Percentiles rank a stretch among this genome's conserved stretches.
Evolutionary conservation across 2,888 invertebrate genomes (phyloP).

Genomic region (Erannis defoliaria): DNA sequence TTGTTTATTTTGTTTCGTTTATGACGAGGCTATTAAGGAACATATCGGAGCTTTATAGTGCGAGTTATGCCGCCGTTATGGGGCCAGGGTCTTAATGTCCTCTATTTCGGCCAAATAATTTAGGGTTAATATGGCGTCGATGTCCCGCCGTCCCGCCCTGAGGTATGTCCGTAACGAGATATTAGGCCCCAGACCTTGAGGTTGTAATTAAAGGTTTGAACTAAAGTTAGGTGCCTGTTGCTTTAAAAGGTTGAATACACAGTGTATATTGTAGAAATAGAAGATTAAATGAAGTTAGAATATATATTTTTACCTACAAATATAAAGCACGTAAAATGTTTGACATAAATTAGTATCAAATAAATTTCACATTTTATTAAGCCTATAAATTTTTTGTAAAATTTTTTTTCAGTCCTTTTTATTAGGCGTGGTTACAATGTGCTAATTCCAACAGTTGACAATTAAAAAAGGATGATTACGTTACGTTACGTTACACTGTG

Average conservation of each 20-base stretch:
- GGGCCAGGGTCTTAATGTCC: constrained; percentile 18
- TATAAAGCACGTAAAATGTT: too few relatives aligned
- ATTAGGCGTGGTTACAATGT: too few relatives aligned
- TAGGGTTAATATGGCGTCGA: constrained; percentile 9
- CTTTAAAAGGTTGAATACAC: background rate
- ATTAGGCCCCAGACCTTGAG: constrained; percentile 1
- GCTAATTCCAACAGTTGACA: too few relatives aligned
- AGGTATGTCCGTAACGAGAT: constrained; percentile 9
- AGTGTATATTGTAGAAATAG: background rate
- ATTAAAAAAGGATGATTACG: too few relatives aligned
- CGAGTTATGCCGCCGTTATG: constrained; percentile 19
- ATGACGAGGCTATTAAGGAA: constrained; percentile 24
- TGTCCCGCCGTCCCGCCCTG: constrained; percentile 1
- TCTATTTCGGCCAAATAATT: constrained; percentile 13
- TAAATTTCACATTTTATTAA: too few relatives aligned
- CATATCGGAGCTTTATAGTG: constrained; percentile 26
- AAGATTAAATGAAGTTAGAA: too few relatives aligned
- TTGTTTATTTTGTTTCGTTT: constrained; percentile 29
- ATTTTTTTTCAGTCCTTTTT: too few relatives aligned
- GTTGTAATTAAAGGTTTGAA: background rate
- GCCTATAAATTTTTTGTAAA: too few relatives aligned
- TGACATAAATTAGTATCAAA: too few relatives aligned
- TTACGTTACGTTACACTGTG: too few relatives aligned
- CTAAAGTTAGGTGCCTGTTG: background rate
- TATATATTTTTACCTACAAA: too few relatives aligned